Base-by-base conservation (phyloP, 2,113 vertebrate species). In the Rhinoptilus africanus region DNA sequence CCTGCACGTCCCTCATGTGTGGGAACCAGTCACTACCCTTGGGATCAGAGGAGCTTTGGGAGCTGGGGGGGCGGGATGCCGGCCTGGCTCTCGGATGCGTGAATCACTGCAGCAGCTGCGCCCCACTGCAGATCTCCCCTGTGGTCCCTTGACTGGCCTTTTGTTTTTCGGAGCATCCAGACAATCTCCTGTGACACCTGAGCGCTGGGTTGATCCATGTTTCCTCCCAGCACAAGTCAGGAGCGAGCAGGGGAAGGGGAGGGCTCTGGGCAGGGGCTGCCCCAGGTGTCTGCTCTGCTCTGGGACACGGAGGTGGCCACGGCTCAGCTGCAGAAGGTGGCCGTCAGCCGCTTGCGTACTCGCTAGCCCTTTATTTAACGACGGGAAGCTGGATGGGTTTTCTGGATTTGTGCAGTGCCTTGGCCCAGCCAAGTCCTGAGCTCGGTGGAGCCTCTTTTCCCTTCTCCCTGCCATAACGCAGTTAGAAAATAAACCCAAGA, bases 241-340 rank as follows among this genome's bases (percentile, higher is more conserved):
- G 56, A 37, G 28, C 4, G 4, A 35, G 60, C 14, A 27, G 60
- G 30, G 47, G 48, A 0, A 26, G 45, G 30, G 32, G 9, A 22
- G 28, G 21, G 22, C 41, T 67, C 5, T 3, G 17, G 41, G 41
- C 39, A 63, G 74, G 50, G 54, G 68, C 56, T 79, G 62, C 21
- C 47, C 30, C 30, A 11, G 39, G 4, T 37, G 4, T 13, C 27
- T 13, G 50, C 48, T 73, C 53, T 23, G 41, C 57, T 66, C 39
- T 0, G 0, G 26, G 67, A 9, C 17, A 1, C 1, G 14, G 48
- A 11, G 69, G 35, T 66, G 32, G 34, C 27, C 6, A 4, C 30
- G 41, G 79, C 78, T 53, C 56, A 35, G 75, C 56, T 60, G 50
- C 77, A 60, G 53, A 27, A 12, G 3, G 35, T 18, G 37, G 48